Evolutionary conservation across 2,797 vertebrate species (phyloP).

Genomic region (Pangasius djambal): DNA sequence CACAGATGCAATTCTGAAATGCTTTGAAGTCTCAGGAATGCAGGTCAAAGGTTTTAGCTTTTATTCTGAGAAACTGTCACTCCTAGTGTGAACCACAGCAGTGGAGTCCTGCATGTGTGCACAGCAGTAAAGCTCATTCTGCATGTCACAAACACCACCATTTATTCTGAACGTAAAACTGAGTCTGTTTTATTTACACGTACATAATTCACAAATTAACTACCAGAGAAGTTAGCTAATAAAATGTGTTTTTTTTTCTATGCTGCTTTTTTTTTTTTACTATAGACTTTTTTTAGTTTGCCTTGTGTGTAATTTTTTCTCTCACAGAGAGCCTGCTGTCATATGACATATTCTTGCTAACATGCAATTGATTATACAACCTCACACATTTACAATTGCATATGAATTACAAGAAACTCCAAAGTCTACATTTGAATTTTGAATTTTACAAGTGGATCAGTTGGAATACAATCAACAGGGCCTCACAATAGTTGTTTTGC

Average conservation of each 20-base stretch:
- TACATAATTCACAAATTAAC: background rate
- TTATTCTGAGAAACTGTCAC: background rate
- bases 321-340: background rate
- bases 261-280: background rate
- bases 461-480: background rate
- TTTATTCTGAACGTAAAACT: background rate
- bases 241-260: background rate
- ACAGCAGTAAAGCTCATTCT: background rate
- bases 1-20: constrained; percentile 8
- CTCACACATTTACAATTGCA: background rate
- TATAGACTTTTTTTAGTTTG: background rate
- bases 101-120: background rate
- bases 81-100: background rate
- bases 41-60: constrained; percentile 12
- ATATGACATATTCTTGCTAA: background rate
- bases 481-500: background rate
- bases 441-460: background rate
- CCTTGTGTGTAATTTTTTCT: background rate
- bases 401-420: background rate
- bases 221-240: background rate
- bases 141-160: background rate
- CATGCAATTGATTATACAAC: background rate
- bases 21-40: constrained; percentile 37
- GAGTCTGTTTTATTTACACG: background rate
- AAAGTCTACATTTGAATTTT: background rate